These are phyloP conservation scores for Brachylomia viminalis DNA, from an alignment of 2,888 invertebrate genomes.

Conservation along the genomic window DNA sequence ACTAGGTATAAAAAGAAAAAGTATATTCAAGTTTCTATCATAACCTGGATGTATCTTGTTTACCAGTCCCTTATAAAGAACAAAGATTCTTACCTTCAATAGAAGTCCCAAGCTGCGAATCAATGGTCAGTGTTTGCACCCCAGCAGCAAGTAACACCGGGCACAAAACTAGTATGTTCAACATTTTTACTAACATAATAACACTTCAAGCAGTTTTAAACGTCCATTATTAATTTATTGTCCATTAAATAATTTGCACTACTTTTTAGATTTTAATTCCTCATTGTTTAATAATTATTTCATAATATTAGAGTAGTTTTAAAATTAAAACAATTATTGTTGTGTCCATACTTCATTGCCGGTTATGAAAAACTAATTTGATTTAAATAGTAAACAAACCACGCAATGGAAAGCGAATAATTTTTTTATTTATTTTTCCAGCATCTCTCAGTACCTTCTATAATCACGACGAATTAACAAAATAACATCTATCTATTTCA, in stretches of 20 bases:
- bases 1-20: too few relatives aligned
- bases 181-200: slow-evolving; percentile 80
- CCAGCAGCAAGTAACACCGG: slow-evolving; percentile 83
- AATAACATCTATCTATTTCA: slow-evolving; percentile 53
- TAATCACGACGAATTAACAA: slow-evolving; percentile 33
- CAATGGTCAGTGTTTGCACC: slow-evolving; percentile 85
- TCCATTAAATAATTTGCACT: slow-evolving; percentile 30
- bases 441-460: slow-evolving; percentile 25
- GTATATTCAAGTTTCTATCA: too few relatives aligned
- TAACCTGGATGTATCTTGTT: too few relatives aligned
- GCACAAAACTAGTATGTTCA: slow-evolving; percentile 81
- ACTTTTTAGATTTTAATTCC: slow-evolving; percentile 37
- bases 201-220: slow-evolving; percentile 47
- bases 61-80: neutral
- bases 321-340: neutral
- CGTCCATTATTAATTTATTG: slow-evolving; percentile 44
- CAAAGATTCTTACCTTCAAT: slow-evolving; percentile 82
- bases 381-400: slow-evolving; percentile 4
- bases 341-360: slow-evolving; percentile 31
- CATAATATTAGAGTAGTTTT: neutral
- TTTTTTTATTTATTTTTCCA: slow-evolving; percentile 6
- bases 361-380: neutral
- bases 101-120: slow-evolving; percentile 86
- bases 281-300: slow-evolving; percentile 32
- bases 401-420: slow-evolving; percentile 37